Conservation (phyloP, 2,888 invertebrate genomes). For the Latheticus oryzae region DNA sequence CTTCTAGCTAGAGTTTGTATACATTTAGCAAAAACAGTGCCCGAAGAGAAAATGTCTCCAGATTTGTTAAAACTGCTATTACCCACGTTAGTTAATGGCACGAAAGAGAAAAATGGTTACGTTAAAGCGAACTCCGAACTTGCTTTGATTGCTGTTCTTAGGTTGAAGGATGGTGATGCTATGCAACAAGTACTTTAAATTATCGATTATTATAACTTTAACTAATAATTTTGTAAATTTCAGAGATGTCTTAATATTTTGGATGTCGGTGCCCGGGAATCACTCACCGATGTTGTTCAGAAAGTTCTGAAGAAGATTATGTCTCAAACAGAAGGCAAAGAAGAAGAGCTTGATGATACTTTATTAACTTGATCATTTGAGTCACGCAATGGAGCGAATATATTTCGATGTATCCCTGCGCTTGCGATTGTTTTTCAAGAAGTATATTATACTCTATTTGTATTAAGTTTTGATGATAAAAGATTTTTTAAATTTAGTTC, state of each 20-base stretch:
- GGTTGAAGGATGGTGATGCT: constrained; percentile 79
- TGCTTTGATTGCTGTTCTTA: constrained; percentile 87
- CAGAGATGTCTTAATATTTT: constrained; percentile 80
- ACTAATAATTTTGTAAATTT: constrained; percentile 50
- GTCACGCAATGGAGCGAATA: constrained; percentile 11
- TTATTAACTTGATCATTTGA: constrained; percentile 78
- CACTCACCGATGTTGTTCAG: constrained; percentile 87
- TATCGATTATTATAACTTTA: background rate
- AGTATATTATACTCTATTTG: background rate
- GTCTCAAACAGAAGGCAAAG: constrained; percentile 83
- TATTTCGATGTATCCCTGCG: constrained; percentile 12
- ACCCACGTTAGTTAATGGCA: constrained; percentile 96
- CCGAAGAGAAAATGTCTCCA: constrained; percentile 71
- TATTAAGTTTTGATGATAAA: constrained; percentile 17
- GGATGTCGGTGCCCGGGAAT: constrained; percentile 90
- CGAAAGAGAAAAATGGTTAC: constrained; percentile 97
- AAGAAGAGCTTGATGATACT: constrained; percentile 94
- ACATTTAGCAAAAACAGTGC: constrained; percentile 76
- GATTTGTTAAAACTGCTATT: constrained; percentile 82
- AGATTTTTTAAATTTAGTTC: no score
- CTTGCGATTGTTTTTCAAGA: constrained; percentile 13
- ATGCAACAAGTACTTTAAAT: constrained; percentile 73
- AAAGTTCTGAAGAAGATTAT: constrained; percentile 87
- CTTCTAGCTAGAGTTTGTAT: constrained; percentile 84
- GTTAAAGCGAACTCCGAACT: constrained; percentile 95